These are phyloP conservation scores for Cyphomyrus discorhynchus DNA, from an alignment of 2,113 vertebrate species.

Conservation along the genomic window DNA sequence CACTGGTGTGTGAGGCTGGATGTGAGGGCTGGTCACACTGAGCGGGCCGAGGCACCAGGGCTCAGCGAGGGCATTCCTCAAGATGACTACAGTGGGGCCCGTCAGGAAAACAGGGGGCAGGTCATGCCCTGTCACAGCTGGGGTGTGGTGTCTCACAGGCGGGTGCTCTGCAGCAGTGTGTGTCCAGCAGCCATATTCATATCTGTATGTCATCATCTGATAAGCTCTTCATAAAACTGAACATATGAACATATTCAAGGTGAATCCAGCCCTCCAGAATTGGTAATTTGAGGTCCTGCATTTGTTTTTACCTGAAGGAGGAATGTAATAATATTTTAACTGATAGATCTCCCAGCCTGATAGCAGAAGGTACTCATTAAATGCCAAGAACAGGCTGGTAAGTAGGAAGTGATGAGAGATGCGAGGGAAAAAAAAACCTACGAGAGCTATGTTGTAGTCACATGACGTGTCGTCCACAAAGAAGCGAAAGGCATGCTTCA, in stretches of 20 bases:
- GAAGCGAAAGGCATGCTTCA: neutral
- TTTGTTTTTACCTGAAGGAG: neutral
- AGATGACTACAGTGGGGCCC: neutral
- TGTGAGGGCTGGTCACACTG: neutral
- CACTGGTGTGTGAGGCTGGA: neutral
- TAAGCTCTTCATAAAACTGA: neutral
- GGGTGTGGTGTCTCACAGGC: neutral
- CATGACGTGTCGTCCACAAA: neutral
- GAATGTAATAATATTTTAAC: neutral
- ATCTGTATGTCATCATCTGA: neutral
- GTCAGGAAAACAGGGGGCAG: neutral
- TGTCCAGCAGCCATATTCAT: neutral
- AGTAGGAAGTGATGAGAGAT: neutral
- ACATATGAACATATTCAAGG: neutral
- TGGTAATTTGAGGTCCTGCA: neutral
- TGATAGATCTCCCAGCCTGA: neutral
- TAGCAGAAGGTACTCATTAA: neutral
- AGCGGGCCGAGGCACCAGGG: no score
- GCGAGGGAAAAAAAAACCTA: neutral
- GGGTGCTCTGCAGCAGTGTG: neutral
- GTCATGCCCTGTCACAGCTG: neutral
- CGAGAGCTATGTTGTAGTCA: neutral
- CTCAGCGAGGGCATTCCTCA: neutral
- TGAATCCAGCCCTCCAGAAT: neutral
- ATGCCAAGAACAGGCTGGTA: neutral